Percentiles rank a stretch among this genome's conserved stretches.
These are phyloP conservation scores for Phaonia tiefii DNA, from an alignment of 2,888 invertebrate genomes.

Conservation along the genomic window DNA sequence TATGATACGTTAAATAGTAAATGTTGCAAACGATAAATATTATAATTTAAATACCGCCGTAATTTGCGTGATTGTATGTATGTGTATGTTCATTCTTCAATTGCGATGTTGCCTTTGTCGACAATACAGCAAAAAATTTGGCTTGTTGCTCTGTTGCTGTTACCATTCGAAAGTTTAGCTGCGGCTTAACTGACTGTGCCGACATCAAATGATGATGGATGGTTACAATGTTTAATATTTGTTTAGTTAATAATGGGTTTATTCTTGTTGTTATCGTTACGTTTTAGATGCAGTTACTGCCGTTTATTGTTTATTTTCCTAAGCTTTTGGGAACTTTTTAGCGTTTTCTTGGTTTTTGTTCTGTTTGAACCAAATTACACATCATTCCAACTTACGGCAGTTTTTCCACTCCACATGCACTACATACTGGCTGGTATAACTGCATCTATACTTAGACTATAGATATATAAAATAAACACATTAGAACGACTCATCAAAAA, in stretches of 20 bases:
- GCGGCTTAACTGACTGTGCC: conserved; percentile 22
- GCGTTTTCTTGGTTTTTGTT: neutral
- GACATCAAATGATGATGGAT: conserved; percentile 23
- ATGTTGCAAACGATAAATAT: too few species aligned
- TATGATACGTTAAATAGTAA: too few species aligned
- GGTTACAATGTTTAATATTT: conserved; percentile 31
- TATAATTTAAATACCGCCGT: too few species aligned
- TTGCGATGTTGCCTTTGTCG: too few species aligned
- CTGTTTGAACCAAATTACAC: conserved; percentile 22
- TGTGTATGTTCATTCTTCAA: too few species aligned
- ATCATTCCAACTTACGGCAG: conserved; percentile 18
- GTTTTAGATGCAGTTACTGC: conserved; percentile 1
- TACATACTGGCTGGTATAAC: too few species aligned
- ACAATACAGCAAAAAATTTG: too few species aligned
- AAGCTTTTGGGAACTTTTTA: conserved; percentile 37
- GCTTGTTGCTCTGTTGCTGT: neutral
- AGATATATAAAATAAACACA: too few species aligned
- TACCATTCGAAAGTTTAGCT: conserved; percentile 17
- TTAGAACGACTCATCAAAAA: too few species aligned
- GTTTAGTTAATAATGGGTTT: conserved; percentile 35
- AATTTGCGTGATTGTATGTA: too few species aligned
- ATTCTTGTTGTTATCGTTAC: conserved; percentile 9
- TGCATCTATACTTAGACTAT: too few species aligned
- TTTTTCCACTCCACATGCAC: too few species aligned
- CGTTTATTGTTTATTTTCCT: conserved; percentile 4